Evolutionary conservation across 2,113 vertebrate species (phyloP).

Genomic region (Otus sunia): DNA sequence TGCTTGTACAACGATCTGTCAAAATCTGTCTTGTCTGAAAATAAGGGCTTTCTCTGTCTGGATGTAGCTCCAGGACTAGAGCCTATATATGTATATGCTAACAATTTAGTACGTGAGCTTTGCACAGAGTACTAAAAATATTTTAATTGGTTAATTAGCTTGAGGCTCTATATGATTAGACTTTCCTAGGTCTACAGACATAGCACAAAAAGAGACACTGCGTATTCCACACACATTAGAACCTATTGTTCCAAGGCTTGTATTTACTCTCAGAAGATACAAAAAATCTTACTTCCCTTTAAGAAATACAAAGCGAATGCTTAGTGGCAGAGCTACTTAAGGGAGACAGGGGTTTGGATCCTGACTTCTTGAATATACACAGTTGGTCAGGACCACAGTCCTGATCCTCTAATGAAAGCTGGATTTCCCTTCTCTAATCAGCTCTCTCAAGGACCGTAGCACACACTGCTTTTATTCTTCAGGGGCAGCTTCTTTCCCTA

Average conservation of each 20-base stretch:
- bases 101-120: not conserved
- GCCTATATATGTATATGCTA: not conserved
- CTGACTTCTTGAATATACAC: not conserved
- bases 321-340: not conserved
- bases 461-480: not conserved
- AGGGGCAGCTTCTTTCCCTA: not conserved
- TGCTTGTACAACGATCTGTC: not conserved
- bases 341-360: not conserved
- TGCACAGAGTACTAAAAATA: not conserved
- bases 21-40: not conserved
- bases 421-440: not conserved
- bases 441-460: not conserved
- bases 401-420: not conserved
- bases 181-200: not conserved
- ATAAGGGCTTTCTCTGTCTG: not conserved
- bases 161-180: not conserved
- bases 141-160: not conserved
- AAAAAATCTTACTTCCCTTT: not conserved
- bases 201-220: not conserved
- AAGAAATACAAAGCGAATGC: not conserved
- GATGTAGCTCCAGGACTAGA: not conserved
- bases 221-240: not conserved
- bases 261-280: not conserved
- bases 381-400: not conserved
- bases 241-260: not conserved